A percentile compares a stretch with the other conserved stretches of the same genome.
Conservation (phyloP, 23 tunicate species). For the Styela clava region DNA sequence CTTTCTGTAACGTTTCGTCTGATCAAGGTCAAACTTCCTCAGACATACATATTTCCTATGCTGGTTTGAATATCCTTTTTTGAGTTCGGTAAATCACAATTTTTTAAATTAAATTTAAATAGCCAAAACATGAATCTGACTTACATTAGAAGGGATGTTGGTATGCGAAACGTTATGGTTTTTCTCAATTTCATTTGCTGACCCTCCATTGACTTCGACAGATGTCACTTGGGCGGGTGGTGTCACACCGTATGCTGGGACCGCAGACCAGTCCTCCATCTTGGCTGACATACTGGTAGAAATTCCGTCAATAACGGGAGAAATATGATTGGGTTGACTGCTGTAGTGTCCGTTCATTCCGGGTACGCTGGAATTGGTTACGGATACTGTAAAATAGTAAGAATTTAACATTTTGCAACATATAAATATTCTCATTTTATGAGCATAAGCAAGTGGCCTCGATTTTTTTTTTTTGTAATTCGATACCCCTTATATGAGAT, state of each 20-base stretch:
- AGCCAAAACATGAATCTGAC: too few relatives aligned
- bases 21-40: too few relatives aligned
- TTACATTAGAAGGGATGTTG: conserved; percentile 21
- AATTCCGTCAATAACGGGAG: background rate
- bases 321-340: conserved; percentile 2
- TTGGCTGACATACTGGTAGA: conserved; percentile 55
- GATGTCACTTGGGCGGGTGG: conserved; percentile 91
- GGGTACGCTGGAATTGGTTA: background rate
- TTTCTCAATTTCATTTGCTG: conserved; percentile 32
- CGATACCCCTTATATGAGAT: too few relatives aligned
- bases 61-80: too few relatives aligned
- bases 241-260: conserved; percentile 81
- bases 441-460: too few relatives aligned
- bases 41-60: too few relatives aligned
- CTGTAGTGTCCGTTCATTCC: conserved; percentile 11
- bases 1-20: too few relatives aligned
- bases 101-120: too few relatives aligned
- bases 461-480: too few relatives aligned
- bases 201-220: conserved; percentile 46
- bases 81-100: too few relatives aligned
- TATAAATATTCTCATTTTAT: too few relatives aligned
- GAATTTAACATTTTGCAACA: too few relatives aligned
- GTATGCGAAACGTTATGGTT: background rate
- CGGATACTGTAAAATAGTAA: background rate
- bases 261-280: conserved; percentile 76